Percentiles rank a stretch among this genome's conserved stretches.
phyloP scores from a whole-genome alignment of 2,113 vertebrate species.

The Recurvirostra avosetta region DNA sequence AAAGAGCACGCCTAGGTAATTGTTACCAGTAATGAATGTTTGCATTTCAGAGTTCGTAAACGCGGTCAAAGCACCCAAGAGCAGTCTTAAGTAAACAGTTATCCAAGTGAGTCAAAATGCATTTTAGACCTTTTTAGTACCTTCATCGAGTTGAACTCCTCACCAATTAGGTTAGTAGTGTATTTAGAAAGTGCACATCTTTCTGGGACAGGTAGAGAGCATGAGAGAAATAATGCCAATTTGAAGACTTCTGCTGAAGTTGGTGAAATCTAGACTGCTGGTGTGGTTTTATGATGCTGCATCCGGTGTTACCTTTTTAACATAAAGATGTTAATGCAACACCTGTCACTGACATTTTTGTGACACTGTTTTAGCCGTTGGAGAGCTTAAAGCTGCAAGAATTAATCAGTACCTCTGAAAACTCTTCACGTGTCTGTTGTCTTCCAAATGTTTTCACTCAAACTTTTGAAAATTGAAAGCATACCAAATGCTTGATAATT shows the following conservation, averaged over 20 bases:
- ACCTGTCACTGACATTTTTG: not conserved
- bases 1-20: slow-evolving; percentile 70
- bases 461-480: not conserved
- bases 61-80: slow-evolving; percentile 34
- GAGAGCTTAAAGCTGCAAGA: not conserved
- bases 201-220: not conserved
- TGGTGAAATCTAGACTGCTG: not conserved
- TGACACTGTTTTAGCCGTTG: not conserved
- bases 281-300: not conserved
- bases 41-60: slow-evolving; percentile 37
- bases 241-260: not conserved
- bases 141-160: not conserved
- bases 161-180: not conserved
- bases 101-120: not conserved
- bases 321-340: not conserved
- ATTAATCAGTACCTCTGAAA: not conserved
- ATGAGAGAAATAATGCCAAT: not conserved
- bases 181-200: not conserved
- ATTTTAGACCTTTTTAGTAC: not conserved
- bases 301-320: not conserved
- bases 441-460: not conserved
- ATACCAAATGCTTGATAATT: not conserved
- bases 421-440: not conserved
- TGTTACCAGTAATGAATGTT: slow-evolving; percentile 70
- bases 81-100: slow-evolving; percentile 29